A percentile compares a stretch with the other conserved stretches of the same genome.
Conservation (phyloP, 2,888 invertebrate species). For the Tenthredo distinguenda region DNA sequence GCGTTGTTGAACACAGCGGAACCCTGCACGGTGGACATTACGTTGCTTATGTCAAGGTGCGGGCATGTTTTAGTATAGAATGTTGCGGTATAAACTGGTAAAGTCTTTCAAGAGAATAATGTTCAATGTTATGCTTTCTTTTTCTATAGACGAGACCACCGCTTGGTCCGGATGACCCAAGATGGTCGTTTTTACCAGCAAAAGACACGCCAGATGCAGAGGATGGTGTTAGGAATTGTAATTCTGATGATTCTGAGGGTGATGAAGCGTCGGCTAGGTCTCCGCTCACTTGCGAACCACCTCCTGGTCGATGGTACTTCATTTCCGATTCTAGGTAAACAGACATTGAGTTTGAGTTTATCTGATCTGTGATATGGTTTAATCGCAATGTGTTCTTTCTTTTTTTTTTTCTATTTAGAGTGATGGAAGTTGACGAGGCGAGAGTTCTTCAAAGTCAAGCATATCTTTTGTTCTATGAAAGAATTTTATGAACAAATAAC, state of each 20-base stretch:
- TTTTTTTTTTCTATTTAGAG: slow-evolving; percentile 74
- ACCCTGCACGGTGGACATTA: slow-evolving; percentile 95
- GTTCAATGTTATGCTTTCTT: slow-evolving; percentile 8
- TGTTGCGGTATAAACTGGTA: background rate
- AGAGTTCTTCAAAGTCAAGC: slow-evolving; percentile 93
- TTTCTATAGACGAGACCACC: slow-evolving; percentile 79
- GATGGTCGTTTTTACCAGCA: slow-evolving; percentile 87
- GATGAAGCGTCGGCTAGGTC: slow-evolving; percentile 75
- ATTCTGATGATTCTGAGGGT: slow-evolving; percentile 77
- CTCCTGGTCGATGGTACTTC: slow-evolving; percentile 94
- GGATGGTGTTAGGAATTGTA: slow-evolving; percentile 69
- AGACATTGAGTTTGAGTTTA: background rate
- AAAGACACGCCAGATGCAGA: slow-evolving; percentile 71
- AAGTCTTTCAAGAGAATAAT: background rate
- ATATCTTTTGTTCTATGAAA: slow-evolving; percentile 97
- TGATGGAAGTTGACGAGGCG: slow-evolving; percentile 89
- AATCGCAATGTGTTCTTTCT: background rate
- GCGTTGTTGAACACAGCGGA: slow-evolving; percentile 97
- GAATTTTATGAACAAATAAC: slow-evolving; percentile 84
- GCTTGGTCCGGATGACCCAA: slow-evolving; percentile 82
- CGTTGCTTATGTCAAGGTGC: slow-evolving; percentile 95
- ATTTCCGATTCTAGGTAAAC: slow-evolving; percentile 90
- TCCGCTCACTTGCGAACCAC: slow-evolving; percentile 77
- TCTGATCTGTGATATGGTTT: background rate
- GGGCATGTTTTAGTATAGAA: background rate